Base-by-base conservation (phyloP, 2,797 vertebrate species). In the Eleutherodactylus coqui region DNA sequence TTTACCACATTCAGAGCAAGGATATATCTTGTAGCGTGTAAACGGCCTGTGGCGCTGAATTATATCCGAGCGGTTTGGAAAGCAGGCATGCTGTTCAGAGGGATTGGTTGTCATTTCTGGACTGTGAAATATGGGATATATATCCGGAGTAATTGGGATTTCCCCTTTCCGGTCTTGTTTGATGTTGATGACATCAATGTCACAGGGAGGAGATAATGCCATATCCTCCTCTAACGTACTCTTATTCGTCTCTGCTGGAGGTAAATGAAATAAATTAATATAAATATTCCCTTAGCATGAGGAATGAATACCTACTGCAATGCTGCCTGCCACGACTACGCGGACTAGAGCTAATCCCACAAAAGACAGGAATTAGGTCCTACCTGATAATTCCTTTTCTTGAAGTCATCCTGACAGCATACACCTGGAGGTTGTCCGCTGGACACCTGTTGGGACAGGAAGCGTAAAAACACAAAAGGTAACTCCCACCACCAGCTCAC, bases 1-100 rank as follows among this genome's bases (percentile, higher is more conserved):
- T 85, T 95, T 95, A 0, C 92, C 94, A 49, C 95, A 72, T 72
- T 72, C 69, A n/a, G 36, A 24, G 38, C 69, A 72, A 13, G 69
- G 38, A 14, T 43, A 72, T 41, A 72, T 72, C 38, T 72, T 72
- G 27, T 72, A 72, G 38, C 24, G 0, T n/a, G 36, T 43, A 72
- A 72, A 72, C n/a, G 69, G 69, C 0, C 69, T n/a, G 14, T 72
- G 69, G 38, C n/a, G 69, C 13, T 10, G 14, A 34, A 75, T 78
- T 38, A 58, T 58, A 55, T 58, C 51, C 0, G 75, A 58, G 10
- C 21, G 1, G 24, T n/a, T n/a, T 2, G 36, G 36, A n/a, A 72
- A 72, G 38, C 10, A 19, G 36, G 58, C 32, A 77, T 77, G 49
- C n/a, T 24, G 29, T 10, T 77, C 51, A 36, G 47, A 36, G 19